These are phyloP conservation scores for Bathynomus jamesi DNA, from an alignment of 1,140 invertebrate genomes.

Conservation along the genomic window DNA sequence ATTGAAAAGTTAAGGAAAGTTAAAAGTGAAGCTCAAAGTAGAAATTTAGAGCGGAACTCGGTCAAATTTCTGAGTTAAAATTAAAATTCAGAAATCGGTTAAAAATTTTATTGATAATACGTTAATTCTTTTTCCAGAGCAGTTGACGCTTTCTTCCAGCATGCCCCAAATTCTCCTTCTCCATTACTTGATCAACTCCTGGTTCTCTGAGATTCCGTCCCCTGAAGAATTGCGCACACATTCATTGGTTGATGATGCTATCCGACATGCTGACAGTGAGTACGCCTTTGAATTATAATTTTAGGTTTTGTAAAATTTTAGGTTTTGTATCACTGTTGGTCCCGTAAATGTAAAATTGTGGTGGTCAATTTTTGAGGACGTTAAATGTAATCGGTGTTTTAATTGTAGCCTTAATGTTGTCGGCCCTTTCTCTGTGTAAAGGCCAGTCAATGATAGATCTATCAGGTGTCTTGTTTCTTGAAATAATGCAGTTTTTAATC, in stretches of 20 bases:
- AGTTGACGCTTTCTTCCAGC: slow-evolving; percentile 49
- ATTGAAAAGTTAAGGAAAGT: too few species aligned
- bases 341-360: background rate
- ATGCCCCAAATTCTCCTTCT: slow-evolving; percentile 51
- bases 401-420: background rate
- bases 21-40: too few species aligned
- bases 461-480: too few species aligned
- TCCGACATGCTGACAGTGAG: slow-evolving; percentile 45
- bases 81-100: background rate
- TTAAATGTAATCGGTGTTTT: background rate
- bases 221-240: slow-evolving; percentile 46
- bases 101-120: too few species aligned
- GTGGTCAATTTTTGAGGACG: background rate
- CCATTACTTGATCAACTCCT: slow-evolving; percentile 46
- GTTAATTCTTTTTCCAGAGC: slow-evolving; percentile 38
- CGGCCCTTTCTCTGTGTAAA: background rate
- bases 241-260: slow-evolving; percentile 49
- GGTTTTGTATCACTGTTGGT: background rate
- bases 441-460: too few species aligned
- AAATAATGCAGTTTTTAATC: too few species aligned
- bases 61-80: background rate
- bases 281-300: too few species aligned
- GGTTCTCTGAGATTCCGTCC: slow-evolving; percentile 43
- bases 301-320: background rate
- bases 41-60: background rate